phyloP scores from a whole-genome alignment of 2,888 invertebrate species.

The Tachina fera region DNA sequence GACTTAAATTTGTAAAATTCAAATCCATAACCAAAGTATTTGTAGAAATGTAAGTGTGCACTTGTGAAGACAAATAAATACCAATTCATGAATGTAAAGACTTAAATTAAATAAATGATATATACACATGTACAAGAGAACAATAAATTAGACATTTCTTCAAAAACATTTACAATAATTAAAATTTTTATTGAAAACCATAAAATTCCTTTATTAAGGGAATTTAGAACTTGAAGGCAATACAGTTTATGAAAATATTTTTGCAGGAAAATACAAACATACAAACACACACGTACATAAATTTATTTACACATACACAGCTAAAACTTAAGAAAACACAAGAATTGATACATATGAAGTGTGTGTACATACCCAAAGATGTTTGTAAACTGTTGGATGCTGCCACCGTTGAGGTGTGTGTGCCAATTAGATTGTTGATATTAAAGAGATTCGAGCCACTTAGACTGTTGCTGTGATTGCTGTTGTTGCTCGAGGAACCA shows the following conservation, averaged over 20 bases:
- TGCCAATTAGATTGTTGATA: constrained; percentile 67
- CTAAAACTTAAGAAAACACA: constrained; percentile 13
- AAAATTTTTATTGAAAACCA: constrained; percentile 5
- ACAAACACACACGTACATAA: background rate
- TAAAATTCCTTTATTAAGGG: constrained; percentile 7
- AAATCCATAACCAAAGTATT: background rate
- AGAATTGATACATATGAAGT: background rate
- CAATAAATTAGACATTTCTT: constrained; percentile 3
- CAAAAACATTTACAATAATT: background rate
- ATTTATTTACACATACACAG: constrained; percentile 1
- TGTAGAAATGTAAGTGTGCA: background rate
- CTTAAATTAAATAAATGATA: background rate
- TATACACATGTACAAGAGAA: background rate
- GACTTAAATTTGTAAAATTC: background rate
- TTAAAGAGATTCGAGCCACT: constrained; percentile 67
- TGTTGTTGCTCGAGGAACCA: constrained; percentile 72
- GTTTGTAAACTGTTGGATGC: constrained; percentile 57
- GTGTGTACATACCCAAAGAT: constrained; percentile 61
- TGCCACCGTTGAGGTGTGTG: constrained; percentile 50
- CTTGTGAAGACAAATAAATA: background rate
- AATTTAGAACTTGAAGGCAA: background rate
- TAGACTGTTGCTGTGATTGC: constrained; percentile 72
- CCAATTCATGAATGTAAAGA: background rate
- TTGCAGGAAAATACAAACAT: background rate
- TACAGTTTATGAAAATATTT: background rate